These are phyloP conservation scores for Petrocephalus schoutedeni DNA, from an alignment of 2,797 vertebrate species.

Conservation along the genomic window DNA sequence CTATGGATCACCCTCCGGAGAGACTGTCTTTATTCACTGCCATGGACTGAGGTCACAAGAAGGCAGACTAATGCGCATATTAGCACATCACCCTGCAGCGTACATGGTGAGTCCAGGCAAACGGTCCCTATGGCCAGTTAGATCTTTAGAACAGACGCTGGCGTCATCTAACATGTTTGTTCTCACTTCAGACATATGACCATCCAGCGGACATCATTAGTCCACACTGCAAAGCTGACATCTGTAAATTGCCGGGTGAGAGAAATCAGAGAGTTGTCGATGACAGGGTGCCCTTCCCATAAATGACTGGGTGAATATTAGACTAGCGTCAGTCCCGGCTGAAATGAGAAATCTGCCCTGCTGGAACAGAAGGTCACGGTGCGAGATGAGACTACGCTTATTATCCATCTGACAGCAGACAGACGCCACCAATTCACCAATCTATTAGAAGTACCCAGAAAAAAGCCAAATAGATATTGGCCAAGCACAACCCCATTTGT, in stretches of 20 bases:
- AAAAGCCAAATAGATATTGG: conserved; percentile 28
- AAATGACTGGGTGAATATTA: conserved; percentile 27
- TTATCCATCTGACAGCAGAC: conserved; percentile 32
- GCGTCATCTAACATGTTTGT: neutral
- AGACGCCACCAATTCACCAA: conserved; percentile 29
- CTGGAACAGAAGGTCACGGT: conserved; percentile 28
- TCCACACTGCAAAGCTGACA: conserved; percentile 17
- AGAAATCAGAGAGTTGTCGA: neutral
- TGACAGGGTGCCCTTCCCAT: conserved; percentile 28
- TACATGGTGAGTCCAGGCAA: neutral
- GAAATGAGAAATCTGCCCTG: conserved; percentile 30
- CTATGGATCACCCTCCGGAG: neutral
- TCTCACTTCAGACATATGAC: conserved; percentile 5
- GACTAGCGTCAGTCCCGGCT: conserved; percentile 23
- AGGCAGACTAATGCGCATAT: no score
- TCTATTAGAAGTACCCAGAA: conserved; percentile 24
- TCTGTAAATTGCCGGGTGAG: conserved; percentile 21
- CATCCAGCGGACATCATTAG: conserved; percentile 19
- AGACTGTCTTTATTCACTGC: neutral
- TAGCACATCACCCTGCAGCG: neutral
- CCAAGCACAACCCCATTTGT: conserved; percentile 28
- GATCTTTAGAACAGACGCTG: neutral
- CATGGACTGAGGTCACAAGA: neutral
- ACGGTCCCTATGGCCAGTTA: neutral
- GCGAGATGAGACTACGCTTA: conserved; percentile 25